These are phyloP conservation scores for Colius striatus DNA, from an alignment of 2,113 vertebrate genomes.

Conservation along the genomic window DNA sequence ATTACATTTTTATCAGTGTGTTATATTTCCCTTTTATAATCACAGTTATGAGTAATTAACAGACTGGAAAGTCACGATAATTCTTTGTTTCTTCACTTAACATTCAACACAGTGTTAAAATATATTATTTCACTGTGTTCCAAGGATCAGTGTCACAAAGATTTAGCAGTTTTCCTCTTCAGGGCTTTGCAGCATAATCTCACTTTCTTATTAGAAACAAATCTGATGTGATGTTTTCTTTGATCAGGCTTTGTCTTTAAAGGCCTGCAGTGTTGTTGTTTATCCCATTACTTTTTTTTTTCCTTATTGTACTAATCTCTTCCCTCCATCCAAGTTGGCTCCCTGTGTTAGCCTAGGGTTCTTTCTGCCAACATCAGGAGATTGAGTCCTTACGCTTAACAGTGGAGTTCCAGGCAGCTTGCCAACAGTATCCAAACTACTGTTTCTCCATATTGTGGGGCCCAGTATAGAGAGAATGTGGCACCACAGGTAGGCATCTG, in stretches of 20 bases:
- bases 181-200: neutral
- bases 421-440: neutral
- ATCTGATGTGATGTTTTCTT: slow-evolving; percentile 35
- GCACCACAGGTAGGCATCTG: neutral
- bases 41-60: neutral
- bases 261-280: neutral
- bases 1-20: neutral
- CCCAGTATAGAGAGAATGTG: neutral
- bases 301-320: neutral
- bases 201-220: slow-evolving; percentile 21
- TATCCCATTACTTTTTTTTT: neutral
- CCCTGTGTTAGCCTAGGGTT: neutral
- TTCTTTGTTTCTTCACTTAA: slow-evolving; percentile 49
- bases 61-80: slow-evolving; percentile 15
- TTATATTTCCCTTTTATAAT: slow-evolving; percentile 38
- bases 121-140: slow-evolving; percentile 32
- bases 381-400: neutral
- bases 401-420: neutral
- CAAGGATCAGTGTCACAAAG: neutral
- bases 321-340: neutral
- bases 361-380: neutral
- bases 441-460: neutral
- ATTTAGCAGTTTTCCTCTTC: slow-evolving; percentile 43
- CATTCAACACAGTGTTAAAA: slow-evolving; percentile 23
- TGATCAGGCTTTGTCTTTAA: slow-evolving; percentile 22